These are phyloP conservation scores for Glaucidium brasilianum DNA, from an alignment of 2,113 vertebrate species.

Conservation along the genomic window DNA sequence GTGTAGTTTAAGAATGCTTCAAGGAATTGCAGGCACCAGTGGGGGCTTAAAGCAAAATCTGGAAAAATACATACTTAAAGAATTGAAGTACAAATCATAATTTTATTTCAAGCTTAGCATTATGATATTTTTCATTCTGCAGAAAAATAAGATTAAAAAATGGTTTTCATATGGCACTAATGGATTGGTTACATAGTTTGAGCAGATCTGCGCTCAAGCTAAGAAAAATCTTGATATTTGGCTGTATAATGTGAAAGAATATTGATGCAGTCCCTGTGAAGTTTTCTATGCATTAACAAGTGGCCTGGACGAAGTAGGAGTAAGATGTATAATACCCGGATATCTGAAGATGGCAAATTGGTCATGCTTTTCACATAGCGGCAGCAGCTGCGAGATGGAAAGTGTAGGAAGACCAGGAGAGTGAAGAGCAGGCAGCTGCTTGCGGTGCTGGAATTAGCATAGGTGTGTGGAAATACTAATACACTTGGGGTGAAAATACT, in stretches of 20 bases:
- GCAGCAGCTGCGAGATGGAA: not conserved
- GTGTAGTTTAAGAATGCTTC: conserved; percentile 1
- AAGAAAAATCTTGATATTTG: not conserved
- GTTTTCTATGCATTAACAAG: not conserved
- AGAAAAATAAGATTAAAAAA: conserved; percentile 17
- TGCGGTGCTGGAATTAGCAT: not conserved
- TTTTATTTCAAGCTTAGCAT: conserved; percentile 38
- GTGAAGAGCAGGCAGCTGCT: not conserved
- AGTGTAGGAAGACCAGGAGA: not conserved
- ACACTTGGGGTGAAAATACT: conserved; percentile 3
- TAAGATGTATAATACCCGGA: not conserved
- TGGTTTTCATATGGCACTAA: not conserved
- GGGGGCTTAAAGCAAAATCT: not conserved
- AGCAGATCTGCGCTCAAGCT: not conserved
- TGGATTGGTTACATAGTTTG: conserved; percentile 9
- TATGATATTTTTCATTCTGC: conserved; percentile 6
- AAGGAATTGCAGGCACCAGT: not conserved
- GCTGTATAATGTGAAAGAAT: not conserved
- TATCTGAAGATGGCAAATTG: not conserved
- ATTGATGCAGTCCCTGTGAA: not conserved
- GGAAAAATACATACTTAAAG: conserved; percentile 17
- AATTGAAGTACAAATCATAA: conserved; percentile 1
- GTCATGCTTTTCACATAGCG: not conserved
- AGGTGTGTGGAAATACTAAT: conserved; percentile 9
- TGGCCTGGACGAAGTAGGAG: not conserved